Percentiles rank a stretch among this genome's conserved stretches.
phyloP scores from a whole-genome alignment of 2,113 vertebrate species.

The Struthio camelus region DNA sequence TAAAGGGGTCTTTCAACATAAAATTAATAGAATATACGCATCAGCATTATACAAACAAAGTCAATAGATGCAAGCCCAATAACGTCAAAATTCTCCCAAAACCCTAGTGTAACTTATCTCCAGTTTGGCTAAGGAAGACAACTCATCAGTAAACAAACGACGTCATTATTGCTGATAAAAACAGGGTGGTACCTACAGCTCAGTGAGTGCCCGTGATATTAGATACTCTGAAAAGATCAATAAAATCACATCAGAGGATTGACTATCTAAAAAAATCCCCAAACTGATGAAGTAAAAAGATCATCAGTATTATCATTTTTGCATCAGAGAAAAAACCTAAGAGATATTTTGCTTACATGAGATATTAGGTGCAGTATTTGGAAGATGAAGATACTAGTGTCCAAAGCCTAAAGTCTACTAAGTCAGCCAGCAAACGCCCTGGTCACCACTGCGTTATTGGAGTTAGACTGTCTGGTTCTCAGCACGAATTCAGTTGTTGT shows the following conservation, averaged over 20 bases:
- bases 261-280: neutral
- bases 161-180: neutral
- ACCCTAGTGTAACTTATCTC: neutral
- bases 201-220: neutral
- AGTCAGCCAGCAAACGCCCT: neutral
- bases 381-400: rapidly evolving
- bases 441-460: no score
- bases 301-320: neutral
- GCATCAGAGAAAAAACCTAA: neutral
- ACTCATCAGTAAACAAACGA: neutral
- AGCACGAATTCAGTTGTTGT: rapidly evolving
- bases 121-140: neutral
- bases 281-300: neutral
- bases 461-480: rapidly evolving
- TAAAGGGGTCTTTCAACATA: neutral
- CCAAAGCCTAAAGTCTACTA: no score
- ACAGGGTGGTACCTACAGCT: neutral
- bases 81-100: neutral
- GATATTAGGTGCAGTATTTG: rapidly evolving
- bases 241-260: neutral
- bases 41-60: neutral
- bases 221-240: neutral
- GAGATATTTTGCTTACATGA: neutral
- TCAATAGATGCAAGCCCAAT: neutral
- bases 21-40: neutral